These are phyloP conservation scores for Clitarchus hookeri DNA, from an alignment of 2,888 invertebrate genomes.

Conservation along the genomic window DNA sequence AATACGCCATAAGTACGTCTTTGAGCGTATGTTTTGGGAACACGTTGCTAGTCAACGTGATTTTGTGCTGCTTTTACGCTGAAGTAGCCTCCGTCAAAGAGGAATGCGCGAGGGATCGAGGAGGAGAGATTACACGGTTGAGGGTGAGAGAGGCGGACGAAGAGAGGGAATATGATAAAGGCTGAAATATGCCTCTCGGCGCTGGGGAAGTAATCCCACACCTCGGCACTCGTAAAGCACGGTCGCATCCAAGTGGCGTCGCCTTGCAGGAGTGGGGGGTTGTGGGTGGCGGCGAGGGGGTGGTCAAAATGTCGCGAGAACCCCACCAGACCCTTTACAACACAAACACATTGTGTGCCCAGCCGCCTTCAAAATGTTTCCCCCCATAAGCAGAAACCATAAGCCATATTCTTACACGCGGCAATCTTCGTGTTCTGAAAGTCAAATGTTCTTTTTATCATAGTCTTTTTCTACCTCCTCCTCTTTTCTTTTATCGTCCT, in stretches of 20 bases:
- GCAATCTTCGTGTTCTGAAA: conserved; percentile 40
- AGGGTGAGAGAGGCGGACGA: neutral
- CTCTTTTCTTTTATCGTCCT: neutral
- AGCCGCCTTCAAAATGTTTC: conserved; percentile 34
- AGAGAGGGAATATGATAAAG: conserved; percentile 19
- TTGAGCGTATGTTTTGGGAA: too few species aligned
- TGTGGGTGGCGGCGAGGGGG: conserved; percentile 28
- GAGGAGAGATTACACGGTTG: neutral
- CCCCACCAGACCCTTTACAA: conserved; percentile 5
- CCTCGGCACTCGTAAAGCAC: conserved; percentile 37
- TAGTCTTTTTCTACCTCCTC: neutral
- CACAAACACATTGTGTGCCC: conserved; percentile 32
- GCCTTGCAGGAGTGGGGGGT: neutral
- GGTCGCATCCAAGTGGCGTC: conserved; percentile 33
- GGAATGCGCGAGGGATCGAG: neutral
- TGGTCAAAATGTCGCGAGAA: conserved; percentile 39
- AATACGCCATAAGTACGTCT: too few species aligned
- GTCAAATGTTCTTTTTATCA: conserved; percentile 35
- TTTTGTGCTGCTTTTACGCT: neutral
- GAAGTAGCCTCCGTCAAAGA: neutral
- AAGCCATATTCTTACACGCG: conserved; percentile 39
- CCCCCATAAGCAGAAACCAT: conserved; percentile 40
- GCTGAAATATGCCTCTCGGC: conserved; percentile 37
- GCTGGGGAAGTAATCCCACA: neutral
- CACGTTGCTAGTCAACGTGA: neutral